A percentile compares a stretch with the other conserved stretches of the same genome.
These are phyloP conservation scores for Trichogramma dendrolimi DNA, from an alignment of 2,888 invertebrate genomes.

Conservation along the genomic window DNA sequence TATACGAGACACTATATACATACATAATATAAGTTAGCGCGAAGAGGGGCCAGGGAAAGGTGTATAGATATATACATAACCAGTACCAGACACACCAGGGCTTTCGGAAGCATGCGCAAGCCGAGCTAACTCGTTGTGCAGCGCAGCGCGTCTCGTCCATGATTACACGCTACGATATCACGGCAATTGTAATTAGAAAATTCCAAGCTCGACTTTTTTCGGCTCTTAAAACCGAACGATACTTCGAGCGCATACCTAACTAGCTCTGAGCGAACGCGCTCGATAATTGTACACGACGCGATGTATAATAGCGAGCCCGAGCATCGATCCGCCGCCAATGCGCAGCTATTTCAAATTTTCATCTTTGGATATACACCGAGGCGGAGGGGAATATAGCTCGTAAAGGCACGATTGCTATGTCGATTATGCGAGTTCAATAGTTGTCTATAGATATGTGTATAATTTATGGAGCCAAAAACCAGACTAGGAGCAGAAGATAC, in stretches of 20 bases:
- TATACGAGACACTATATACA: background rate
- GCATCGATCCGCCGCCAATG: too few species aligned
- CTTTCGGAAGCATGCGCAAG: slow-evolving; percentile 30
- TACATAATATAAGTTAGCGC: background rate
- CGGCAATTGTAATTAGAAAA: slow-evolving; percentile 22
- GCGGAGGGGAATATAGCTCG: too few species aligned
- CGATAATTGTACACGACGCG: background rate
- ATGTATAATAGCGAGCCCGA: too few species aligned
- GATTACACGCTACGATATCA: slow-evolving; percentile 9
- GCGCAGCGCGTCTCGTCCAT: slow-evolving; percentile 19
- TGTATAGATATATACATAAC: slow-evolving; percentile 16
- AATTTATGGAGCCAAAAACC: slow-evolving; percentile 10
- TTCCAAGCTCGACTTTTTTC: slow-evolving; percentile 9
- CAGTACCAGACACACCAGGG: slow-evolving; percentile 14
- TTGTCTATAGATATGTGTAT: background rate
- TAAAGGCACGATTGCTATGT: background rate
- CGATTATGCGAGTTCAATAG: slow-evolving; percentile 12
- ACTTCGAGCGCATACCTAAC: background rate
- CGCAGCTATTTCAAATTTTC: too few species aligned
- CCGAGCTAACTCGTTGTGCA: background rate
- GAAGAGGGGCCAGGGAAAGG: slow-evolving; percentile 24
- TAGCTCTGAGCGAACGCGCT: background rate
- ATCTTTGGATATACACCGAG: too few species aligned
- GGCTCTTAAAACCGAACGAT: too few species aligned
- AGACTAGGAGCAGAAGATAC: too few species aligned